These are phyloP conservation scores for Cephalopterus ornatus DNA, from an alignment of 2,113 vertebrate species.

Conservation along the genomic window DNA sequence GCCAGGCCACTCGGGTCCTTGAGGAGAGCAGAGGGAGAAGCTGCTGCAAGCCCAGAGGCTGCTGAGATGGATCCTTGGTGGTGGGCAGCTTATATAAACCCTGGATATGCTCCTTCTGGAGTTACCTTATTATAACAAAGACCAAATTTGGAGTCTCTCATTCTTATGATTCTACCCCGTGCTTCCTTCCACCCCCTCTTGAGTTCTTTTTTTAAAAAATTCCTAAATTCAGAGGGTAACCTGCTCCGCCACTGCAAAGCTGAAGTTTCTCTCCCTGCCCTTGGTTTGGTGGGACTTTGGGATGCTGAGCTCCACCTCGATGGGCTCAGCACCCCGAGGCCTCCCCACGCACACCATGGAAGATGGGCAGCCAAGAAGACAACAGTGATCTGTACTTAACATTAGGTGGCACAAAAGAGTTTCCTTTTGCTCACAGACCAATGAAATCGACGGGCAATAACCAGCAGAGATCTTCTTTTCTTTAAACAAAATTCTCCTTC, in stretches of 20 bases:
- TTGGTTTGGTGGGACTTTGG: not conserved
- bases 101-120: not conserved
- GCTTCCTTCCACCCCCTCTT: slow-evolving; percentile 11
- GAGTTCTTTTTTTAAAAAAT: not conserved
- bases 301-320: not conserved
- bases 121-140: not conserved
- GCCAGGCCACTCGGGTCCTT: not conserved
- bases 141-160: not conserved
- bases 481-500: not conserved
- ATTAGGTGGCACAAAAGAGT: slow-evolving; percentile 74
- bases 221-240: not conserved
- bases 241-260: rapidly evolving
- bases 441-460: not conserved
- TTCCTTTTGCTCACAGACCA: slow-evolving; percentile 37
- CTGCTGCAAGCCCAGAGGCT: not conserved
- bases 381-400: slow-evolving; percentile 64
- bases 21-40: not conserved
- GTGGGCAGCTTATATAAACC: not conserved
- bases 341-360: not conserved
- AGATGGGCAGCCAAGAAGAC: not conserved
- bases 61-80: not conserved
- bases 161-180: not conserved
- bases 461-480: not conserved
- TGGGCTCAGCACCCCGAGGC: not conserved
- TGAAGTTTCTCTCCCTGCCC: not conserved